phyloP scores from a whole-genome alignment of 2,113 vertebrate species.

The Mastomys natalensis region DNA sequence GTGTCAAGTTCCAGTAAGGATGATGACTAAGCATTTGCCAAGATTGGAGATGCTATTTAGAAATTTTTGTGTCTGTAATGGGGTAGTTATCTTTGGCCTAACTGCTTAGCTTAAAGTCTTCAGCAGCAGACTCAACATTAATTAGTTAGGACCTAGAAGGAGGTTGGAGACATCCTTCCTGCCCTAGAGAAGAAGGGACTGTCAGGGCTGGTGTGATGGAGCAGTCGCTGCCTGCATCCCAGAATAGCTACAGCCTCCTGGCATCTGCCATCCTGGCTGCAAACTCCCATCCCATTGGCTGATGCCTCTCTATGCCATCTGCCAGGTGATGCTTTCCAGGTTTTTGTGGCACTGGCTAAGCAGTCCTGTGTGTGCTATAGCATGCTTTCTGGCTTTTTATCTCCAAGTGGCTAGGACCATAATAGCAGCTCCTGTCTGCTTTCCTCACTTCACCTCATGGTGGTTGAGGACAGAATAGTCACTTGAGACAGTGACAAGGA shows the following conservation, averaged over 20 bases:
- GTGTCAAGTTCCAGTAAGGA: constrained; percentile 62
- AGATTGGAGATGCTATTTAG: not conserved
- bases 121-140: not conserved
- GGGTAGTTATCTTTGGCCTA: not conserved
- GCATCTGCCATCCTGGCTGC: constrained; percentile 73
- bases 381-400: not conserved
- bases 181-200: not conserved
- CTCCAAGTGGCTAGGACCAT: not conserved
- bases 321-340: constrained; percentile 77
- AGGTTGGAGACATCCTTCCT: not conserved
- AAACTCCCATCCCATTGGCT: constrained; percentile 66
- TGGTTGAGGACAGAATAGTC: not conserved
- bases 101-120: not conserved
- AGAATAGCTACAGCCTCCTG: constrained; percentile 78
- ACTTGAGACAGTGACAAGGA: not conserved
- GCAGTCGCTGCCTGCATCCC: constrained; percentile 35
- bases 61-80: not conserved
- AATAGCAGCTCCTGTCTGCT: not conserved
- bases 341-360: constrained; percentile 58
- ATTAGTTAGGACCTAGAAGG: not conserved
- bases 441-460: not conserved
- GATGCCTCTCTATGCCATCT: constrained; percentile 56
- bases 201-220: constrained; percentile 5
- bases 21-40: constrained; percentile 66
- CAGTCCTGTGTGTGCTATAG: not conserved